A percentile compares a stretch with the other conserved stretches of the same genome.
Evolutionary conservation across 2,113 vertebrate species (phyloP).

Genomic region (Grammomys surdaster): DNA sequence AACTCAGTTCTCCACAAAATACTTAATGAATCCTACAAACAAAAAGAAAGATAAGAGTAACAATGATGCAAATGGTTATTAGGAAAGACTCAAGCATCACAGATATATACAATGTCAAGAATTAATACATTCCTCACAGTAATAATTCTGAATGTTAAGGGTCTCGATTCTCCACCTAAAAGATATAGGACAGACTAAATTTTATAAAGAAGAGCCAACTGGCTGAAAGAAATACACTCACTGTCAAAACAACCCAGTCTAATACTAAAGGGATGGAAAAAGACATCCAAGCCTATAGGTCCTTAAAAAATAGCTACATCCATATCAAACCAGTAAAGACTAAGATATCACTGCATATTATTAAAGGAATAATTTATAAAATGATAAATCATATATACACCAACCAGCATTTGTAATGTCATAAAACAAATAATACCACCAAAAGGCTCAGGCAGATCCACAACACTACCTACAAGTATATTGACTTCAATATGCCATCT

Average conservation of each 20-base stretch:
- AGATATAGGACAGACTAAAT: neutral
- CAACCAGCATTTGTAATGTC: neutral
- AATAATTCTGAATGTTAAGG: neutral
- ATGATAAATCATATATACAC: neutral
- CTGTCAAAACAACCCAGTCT: neutral
- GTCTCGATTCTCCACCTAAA: neutral
- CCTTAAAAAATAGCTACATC: neutral
- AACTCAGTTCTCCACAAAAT: neutral
- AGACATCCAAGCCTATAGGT: neutral
- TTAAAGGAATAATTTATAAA: neutral
- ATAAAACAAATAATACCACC: neutral
- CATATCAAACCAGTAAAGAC: neutral
- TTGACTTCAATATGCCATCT: neutral
- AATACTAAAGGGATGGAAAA: neutral
- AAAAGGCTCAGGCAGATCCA: neutral
- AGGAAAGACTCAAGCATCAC: neutral
- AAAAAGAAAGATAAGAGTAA: neutral
- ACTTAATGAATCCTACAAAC: neutral
- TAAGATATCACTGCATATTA: neutral
- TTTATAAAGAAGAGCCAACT: neutral
- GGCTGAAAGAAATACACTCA: neutral
- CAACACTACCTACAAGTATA: neutral
- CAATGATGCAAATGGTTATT: neutral
- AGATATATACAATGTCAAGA: neutral
- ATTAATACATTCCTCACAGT: neutral